phyloP scores from a whole-genome alignment of 2,888 invertebrate genomes.

The Piscicola geometra region DNA sequence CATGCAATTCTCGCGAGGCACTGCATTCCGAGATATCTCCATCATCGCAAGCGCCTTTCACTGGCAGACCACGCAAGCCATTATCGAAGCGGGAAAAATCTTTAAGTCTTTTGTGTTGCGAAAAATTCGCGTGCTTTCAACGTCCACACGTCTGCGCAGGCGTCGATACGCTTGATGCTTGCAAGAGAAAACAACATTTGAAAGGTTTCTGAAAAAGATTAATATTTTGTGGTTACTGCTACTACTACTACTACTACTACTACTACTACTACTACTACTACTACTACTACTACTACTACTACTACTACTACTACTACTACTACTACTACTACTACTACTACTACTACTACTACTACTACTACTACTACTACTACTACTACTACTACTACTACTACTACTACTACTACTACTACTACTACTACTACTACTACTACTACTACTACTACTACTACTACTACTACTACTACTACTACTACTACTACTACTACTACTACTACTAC shows the following conservation, averaged over 20 bases:
- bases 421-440: conserved; percentile 32
- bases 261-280: conserved; percentile 21
- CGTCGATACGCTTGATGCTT: too few relatives aligned
- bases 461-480: conserved; percentile 32
- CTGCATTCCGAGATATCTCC: too few relatives aligned
- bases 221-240: conserved; percentile 1
- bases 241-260: conserved; percentile 20
- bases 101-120: too few relatives aligned
- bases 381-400: conserved; percentile 32
- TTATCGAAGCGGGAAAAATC: too few relatives aligned
- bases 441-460: conserved; percentile 32
- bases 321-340: conserved; percentile 33
- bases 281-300: conserved; percentile 21
- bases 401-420: conserved; percentile 32
- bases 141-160: too few relatives aligned
- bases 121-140: too few relatives aligned
- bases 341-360: conserved; percentile 34
- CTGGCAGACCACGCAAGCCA: too few relatives aligned
- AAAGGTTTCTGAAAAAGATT: too few relatives aligned
- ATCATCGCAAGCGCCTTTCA: too few relatives aligned
- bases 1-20: too few relatives aligned
- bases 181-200: too few relatives aligned
- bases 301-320: conserved; percentile 28
- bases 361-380: conserved; percentile 33
- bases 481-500: conserved; percentile 32